Evolutionary conservation across 2,888 invertebrate species (phyloP).

Genomic region (Drosophila neonasuta): DNA sequence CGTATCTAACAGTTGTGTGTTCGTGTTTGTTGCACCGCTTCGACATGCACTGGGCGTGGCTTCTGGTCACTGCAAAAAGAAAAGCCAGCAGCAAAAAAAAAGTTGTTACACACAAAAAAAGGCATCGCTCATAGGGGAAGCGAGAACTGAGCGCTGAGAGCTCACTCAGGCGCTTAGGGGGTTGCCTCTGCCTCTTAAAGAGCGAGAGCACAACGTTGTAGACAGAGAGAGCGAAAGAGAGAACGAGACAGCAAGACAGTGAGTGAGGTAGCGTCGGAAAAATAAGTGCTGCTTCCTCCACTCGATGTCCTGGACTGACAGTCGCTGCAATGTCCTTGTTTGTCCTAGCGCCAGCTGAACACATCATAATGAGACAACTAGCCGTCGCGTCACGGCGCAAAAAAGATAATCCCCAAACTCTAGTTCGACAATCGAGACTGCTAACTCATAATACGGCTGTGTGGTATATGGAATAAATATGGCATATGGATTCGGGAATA

Average conservation of each 20-base stretch:
- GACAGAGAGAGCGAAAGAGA: background rate
- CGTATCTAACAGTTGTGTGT: conserved; percentile 67
- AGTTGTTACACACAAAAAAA: conserved; percentile 20
- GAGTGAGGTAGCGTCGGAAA: conserved; percentile 33
- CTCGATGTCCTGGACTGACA: conserved; percentile 45
- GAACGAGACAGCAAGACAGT: background rate
- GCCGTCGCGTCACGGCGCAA: conserved; percentile 51
- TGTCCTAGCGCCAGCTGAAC: conserved; percentile 62
- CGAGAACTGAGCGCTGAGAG: conserved; percentile 15
- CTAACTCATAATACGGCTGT: background rate
- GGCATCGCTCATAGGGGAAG: conserved; percentile 61
- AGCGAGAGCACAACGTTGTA: conserved; percentile 24
- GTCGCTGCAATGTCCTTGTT: conserved; percentile 64
- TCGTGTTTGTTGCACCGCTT: conserved; percentile 69
- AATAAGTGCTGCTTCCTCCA: background rate
- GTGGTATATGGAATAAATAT: background rate
- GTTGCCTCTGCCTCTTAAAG: conserved; percentile 49
- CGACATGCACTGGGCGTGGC: conserved; percentile 81
- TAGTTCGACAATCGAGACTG: too few species aligned
- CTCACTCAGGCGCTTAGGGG: conserved; percentile 57
- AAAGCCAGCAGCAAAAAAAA: conserved; percentile 41
- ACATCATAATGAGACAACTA: conserved; percentile 73
- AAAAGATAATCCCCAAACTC: conserved; percentile 20
- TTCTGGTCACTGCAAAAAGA: conserved; percentile 74
- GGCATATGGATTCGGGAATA: background rate